phyloP scores from a whole-genome alignment of 2,888 invertebrate species.

The Lasioglossum pauxillum region DNA sequence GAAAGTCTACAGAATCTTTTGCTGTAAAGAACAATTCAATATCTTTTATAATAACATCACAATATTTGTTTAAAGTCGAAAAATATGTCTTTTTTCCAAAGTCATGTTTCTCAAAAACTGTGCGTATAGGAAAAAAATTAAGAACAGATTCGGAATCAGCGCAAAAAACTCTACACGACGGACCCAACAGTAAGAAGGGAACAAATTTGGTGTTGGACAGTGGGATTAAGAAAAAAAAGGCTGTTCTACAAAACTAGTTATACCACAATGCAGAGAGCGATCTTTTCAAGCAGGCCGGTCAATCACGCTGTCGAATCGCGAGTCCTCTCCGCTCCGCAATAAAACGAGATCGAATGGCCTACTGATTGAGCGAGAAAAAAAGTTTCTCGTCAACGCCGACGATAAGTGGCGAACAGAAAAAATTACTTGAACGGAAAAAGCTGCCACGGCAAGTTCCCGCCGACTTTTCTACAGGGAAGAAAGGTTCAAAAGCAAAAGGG shows the following conservation, averaged over 20 bases:
- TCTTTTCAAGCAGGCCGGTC: neutral
- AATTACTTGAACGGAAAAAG: neutral
- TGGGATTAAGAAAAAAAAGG: too few relatives aligned
- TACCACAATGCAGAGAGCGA: neutral
- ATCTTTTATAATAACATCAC: too few relatives aligned
- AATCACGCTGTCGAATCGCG: neutral
- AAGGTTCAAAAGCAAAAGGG: constrained; percentile 5
- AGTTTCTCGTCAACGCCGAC: constrained; percentile 1
- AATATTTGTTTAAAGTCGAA: too few relatives aligned
- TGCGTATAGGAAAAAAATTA: too few relatives aligned
- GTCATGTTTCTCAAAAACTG: too few relatives aligned
- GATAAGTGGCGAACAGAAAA: neutral
- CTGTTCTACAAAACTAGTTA: neutral
- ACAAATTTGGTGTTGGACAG: too few relatives aligned
- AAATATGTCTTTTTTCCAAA: too few relatives aligned
- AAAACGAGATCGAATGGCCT: constrained; percentile 2
- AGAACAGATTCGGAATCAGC: too few relatives aligned
- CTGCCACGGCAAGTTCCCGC: neutral
- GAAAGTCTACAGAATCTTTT: too few relatives aligned
- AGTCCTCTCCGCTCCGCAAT: neutral
- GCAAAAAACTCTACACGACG: too few relatives aligned
- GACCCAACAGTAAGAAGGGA: too few relatives aligned
- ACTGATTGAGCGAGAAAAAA: neutral
- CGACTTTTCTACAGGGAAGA: neutral
- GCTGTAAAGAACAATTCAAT: too few relatives aligned